phyloP scores from a whole-genome alignment of 1,140 invertebrate species.

The Tetranychus cinnabarinus region DNA sequence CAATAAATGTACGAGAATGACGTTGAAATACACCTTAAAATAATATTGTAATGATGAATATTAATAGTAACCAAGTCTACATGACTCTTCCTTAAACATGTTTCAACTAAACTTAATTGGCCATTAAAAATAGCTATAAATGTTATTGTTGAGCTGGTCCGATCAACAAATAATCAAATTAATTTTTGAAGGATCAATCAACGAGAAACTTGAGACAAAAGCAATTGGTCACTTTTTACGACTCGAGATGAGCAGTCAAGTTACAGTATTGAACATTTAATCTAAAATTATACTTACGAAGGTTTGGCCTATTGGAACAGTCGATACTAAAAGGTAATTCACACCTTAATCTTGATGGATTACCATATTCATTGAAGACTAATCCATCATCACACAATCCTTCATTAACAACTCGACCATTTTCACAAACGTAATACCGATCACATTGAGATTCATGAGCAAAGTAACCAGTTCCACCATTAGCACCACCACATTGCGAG shows the following conservation, averaged over 20 bases:
- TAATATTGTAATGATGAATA: not conserved
- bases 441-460: conserved; percentile 52
- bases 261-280: too few species aligned
- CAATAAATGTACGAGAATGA: too few species aligned
- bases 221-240: too few species aligned
- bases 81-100: too few species aligned
- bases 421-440: conserved; percentile 47
- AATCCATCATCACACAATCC: conserved; percentile 54
- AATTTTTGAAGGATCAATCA: too few species aligned
- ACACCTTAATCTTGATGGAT: conserved; percentile 25
- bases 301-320: conserved; percentile 40
- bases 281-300: conserved; percentile 36
- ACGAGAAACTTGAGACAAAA: too few species aligned
- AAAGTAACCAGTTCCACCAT: conserved; percentile 32
- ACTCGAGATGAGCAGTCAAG: too few species aligned
- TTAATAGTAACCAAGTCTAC: not conserved
- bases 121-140: too few species aligned
- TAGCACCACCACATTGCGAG: not conserved
- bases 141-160: too few species aligned
- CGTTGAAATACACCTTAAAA: not conserved
- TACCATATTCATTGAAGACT: conserved; percentile 37
- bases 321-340: conserved; percentile 54
- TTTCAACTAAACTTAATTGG: too few species aligned
- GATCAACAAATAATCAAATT: too few species aligned
- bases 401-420: conserved; percentile 36